These are phyloP conservation scores for Lacerta bilineata DNA, from an alignment of 2,797 vertebrate genomes.

Conservation along the genomic window DNA sequence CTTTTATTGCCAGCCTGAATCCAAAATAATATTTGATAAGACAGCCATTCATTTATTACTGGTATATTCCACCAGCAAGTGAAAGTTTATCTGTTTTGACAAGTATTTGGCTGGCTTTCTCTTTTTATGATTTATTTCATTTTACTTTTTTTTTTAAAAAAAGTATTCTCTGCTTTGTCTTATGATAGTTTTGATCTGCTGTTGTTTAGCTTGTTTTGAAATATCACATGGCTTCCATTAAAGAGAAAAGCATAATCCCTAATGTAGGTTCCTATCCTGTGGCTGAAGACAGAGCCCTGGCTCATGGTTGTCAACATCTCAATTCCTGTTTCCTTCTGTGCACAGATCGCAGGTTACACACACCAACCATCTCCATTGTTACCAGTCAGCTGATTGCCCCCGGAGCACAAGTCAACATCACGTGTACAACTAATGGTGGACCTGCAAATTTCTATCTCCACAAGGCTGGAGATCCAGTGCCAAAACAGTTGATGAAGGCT, in stretches of 20 bases:
- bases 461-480: background rate
- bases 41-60: too few species aligned
- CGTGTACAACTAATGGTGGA: background rate
- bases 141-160: too few species aligned
- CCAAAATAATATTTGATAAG: too few species aligned
- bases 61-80: too few species aligned
- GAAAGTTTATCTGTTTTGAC: too few species aligned
- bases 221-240: background rate
- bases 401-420: background rate
- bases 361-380: background rate
- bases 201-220: background rate
- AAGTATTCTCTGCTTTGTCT: too few species aligned
- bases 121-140: too few species aligned
- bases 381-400: background rate
- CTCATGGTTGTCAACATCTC: background rate
- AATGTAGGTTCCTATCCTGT: background rate
- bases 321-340: background rate
- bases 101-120: too few species aligned
- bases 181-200: too few species aligned
- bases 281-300: background rate
- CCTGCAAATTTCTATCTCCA: background rate
- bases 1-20: too few species aligned
- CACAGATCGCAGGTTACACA: background rate
- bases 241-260: background rate
- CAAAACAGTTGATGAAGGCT: background rate